A percentile compares a stretch with the other conserved stretches of the same genome.
These are phyloP conservation scores for Amitus sp. DNA, from an alignment of 2,888 invertebrate genomes.

Conservation along the genomic window DNA sequence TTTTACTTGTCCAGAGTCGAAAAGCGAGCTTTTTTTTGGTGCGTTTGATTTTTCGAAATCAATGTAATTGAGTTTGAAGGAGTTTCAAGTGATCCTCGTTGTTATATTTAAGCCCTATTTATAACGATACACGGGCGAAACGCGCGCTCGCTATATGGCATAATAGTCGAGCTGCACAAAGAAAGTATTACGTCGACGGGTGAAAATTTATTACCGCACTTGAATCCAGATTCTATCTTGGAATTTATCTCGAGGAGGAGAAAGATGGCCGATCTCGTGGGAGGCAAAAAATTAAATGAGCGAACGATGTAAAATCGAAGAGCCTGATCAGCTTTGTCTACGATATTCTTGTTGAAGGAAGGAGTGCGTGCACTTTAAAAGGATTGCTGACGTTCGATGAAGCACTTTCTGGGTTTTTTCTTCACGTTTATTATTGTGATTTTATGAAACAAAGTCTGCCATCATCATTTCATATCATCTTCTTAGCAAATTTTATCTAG, in stretches of 20 bases:
- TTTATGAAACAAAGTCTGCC: too few species aligned
- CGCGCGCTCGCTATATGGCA: slow-evolving; percentile 3
- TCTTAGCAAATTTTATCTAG: too few species aligned
- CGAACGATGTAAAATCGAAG: slow-evolving; percentile 21
- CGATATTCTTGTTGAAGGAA: slow-evolving; percentile 16
- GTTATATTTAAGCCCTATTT: slow-evolving; percentile 9
- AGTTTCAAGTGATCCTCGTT: slow-evolving; percentile 1
- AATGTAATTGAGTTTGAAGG: slow-evolving; percentile 5
- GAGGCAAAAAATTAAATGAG: slow-evolving; percentile 24
- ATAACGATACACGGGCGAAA: neutral
- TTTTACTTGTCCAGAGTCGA: too few species aligned
- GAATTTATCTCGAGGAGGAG: slow-evolving; percentile 16
- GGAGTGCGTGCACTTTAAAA: too few species aligned
- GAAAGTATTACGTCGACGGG: slow-evolving; percentile 27
- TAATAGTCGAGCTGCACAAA: slow-evolving; percentile 13
- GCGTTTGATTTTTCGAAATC: neutral
- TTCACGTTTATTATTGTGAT: too few species aligned
- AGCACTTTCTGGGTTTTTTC: too few species aligned
- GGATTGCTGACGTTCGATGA: too few species aligned
- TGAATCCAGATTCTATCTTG: slow-evolving; percentile 30
- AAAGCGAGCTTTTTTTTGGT: neutral
- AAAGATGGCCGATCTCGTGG: slow-evolving; percentile 20
- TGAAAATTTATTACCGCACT: slow-evolving; percentile 34
- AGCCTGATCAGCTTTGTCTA: slow-evolving; percentile 22
- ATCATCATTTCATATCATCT: too few species aligned